Percentiles rank a stretch among this genome's conserved stretches.
Conservation (phyloP, 2,888 invertebrate species). For the Abscondita cerata region DNA sequence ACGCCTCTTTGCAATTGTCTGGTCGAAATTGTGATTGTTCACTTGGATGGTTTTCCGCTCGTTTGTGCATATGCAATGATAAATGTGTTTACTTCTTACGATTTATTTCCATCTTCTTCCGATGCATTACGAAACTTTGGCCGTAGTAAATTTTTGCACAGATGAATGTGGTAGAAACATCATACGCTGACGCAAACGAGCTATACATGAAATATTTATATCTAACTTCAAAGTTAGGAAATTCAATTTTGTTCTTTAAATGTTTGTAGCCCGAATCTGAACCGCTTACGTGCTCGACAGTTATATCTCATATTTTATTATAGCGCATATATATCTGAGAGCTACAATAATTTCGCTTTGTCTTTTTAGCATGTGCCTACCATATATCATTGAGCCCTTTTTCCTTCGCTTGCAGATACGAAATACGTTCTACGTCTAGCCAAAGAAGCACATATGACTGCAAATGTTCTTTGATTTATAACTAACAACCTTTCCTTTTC, state of each 20-base stretch:
- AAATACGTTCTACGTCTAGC: conserved; percentile 26
- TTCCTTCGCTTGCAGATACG: conserved; percentile 31
- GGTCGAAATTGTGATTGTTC: conserved; percentile 38
- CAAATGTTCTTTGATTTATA: conserved; percentile 24
- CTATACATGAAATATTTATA: conserved; percentile 44
- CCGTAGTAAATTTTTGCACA: conserved; percentile 35
- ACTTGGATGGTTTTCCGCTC: conserved; percentile 42
- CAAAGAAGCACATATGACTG: conserved; percentile 25
- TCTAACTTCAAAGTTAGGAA: conserved; percentile 41
- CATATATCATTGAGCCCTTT: conserved; percentile 35
- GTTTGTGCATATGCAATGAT: conserved; percentile 43
- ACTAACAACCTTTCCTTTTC: conserved; percentile 8
- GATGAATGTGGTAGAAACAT: conserved; percentile 40
- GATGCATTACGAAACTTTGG: conserved; percentile 31
- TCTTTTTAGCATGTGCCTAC: conserved; percentile 41
- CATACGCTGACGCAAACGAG: conserved; percentile 41
- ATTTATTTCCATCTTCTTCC: conserved; percentile 30
- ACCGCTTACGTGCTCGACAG: conserved; percentile 40
- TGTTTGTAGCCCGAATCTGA: conserved; percentile 41
- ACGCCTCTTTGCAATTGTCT: conserved; percentile 38
- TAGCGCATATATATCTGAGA: conserved; percentile 36
- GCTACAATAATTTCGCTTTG: conserved; percentile 42
- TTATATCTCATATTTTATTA: conserved; percentile 42
- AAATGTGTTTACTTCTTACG: conserved; percentile 45
- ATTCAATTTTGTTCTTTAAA: conserved; percentile 44